Evolutionary conservation across 37 sponge, comb jelly and placozoan genomes (phyloP), one percentile per base, ranked within the genome.

Genomic region (Halisarca cf. caerulea): DNA sequence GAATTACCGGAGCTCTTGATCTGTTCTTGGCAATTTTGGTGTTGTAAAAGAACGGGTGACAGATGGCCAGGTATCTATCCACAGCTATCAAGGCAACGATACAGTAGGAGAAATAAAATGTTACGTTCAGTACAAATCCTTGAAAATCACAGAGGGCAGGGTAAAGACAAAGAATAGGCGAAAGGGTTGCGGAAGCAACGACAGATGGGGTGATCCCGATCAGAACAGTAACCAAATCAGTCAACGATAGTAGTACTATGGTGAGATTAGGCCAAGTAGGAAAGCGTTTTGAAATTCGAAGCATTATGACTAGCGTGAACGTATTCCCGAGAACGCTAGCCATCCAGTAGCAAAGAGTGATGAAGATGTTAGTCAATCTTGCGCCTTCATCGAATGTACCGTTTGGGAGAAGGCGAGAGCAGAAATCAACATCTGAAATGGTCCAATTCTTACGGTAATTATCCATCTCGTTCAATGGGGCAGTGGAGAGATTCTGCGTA

Each of bases 221-320:
- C 35, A 68, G 1, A 8, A 68, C 69, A 32, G 69, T 68, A 28
- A 68, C 69, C 15, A 68, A 68, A 34, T 68, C 69, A 17, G 69
- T 34, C 33, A 4, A 28, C 17, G 69, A 68, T 1, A 68, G 69
- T 17, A 68, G 34, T 27, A 28, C n/a, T 27, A 68, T 68, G 69
- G 69, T 68, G 33, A 68, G 69, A 27, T 27, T 68, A 34, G 69
- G 69, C 69, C 69, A 68, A 3, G 69, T 68, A 2, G 69, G 69
- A 34, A 68, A 68, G 69, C 35, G 69, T 28, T 68, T 34, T 3
- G 69, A 68, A 1, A 68, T 27, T 2, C 35, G 32, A 3, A 2
- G 33, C 69, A 68, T 68, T 28, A 68, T 68, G 2, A 68, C 3
- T 17, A 68, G 35, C n/a, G n/a, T 68, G 69, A 68, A 28, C 2